Percentiles rank a stretch among this genome's conserved stretches.
phyloP scores from a whole-genome alignment of 2,113 vertebrate genomes.

The Pholis gunnellus region DNA sequence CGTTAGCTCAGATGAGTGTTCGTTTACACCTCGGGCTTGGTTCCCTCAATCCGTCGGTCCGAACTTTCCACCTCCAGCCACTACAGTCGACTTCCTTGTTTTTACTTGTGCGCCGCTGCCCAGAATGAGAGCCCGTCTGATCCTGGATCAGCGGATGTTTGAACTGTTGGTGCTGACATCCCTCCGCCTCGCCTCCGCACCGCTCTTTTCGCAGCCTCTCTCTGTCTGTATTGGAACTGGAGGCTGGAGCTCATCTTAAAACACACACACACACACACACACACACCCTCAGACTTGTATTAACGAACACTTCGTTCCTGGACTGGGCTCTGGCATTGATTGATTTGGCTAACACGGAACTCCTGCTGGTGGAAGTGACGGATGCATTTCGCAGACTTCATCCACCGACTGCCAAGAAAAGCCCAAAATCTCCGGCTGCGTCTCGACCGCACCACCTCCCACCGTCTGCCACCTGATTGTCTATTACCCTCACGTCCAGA shows the following conservation, averaged over 20 bases:
- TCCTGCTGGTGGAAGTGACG: slow-evolving; percentile 65
- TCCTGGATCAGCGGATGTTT: slow-evolving; percentile 30
- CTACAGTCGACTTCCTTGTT: slow-evolving; percentile 4
- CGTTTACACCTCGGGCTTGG: not conserved
- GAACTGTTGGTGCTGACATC: slow-evolving; percentile 16
- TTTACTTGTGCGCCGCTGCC: not conserved
- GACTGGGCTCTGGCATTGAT: slow-evolving; percentile 58
- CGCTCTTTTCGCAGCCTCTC: not conserved
- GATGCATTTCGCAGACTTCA: slow-evolving; percentile 57
- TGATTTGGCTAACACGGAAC: slow-evolving; percentile 57
- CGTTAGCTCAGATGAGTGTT: not conserved
- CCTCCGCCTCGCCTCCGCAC: not conserved
- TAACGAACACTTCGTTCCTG: slow-evolving; percentile 58
- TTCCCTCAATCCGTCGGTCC: slow-evolving; percentile 13
- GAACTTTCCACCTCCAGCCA: slow-evolving; percentile 26
- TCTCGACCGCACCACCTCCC: slow-evolving; percentile 36
- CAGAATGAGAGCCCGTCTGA: slow-evolving; percentile 13
- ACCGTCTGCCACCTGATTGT: slow-evolving; percentile 50
- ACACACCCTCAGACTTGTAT: slow-evolving; percentile 20
- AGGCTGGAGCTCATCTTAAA: slow-evolving; percentile 31
- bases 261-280: slow-evolving; percentile 25
- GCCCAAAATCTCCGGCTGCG: slow-evolving; percentile 30
- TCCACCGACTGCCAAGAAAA: slow-evolving; percentile 40
- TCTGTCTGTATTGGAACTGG: slow-evolving; percentile 11
- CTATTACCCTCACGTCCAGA: slow-evolving; percentile 41